Conservation (phyloP, 53 echinoderm and acorn worm genomes). For the Apostichopus leukothele region DNA sequence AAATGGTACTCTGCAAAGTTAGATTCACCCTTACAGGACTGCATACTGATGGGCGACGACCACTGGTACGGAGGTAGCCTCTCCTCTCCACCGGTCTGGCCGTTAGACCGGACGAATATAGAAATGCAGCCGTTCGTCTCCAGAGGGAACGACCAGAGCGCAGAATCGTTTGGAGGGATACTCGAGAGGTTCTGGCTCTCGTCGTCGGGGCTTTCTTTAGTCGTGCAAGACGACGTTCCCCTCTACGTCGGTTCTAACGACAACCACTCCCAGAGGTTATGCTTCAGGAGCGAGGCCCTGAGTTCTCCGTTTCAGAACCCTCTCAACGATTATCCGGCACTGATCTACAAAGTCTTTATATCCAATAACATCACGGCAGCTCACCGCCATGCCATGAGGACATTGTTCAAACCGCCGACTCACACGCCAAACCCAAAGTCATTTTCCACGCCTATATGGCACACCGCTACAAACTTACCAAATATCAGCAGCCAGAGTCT, state of each 20-base stretch:
- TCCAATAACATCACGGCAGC: slow-evolving; percentile 59
- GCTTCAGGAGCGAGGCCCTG: slow-evolving; percentile 69
- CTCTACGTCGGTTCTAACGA: slow-evolving; percentile 79
- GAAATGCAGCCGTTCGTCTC: slow-evolving; percentile 88
- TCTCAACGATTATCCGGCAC: slow-evolving; percentile 52
- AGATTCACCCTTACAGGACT: slow-evolving; percentile 69
- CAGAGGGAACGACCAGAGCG: slow-evolving; percentile 46
- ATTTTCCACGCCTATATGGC: slow-evolving; percentile 80
- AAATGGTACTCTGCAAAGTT: slow-evolving; percentile 66
- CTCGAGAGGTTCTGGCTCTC: slow-evolving; percentile 92
- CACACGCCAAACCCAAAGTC: slow-evolving; percentile 69
- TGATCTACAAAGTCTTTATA: slow-evolving; percentile 77
- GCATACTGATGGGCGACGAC: slow-evolving; percentile 56
- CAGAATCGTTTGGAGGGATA: slow-evolving; percentile 66
- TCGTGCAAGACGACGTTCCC: slow-evolving; percentile 75
- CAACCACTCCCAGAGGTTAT: slow-evolving; percentile 60
- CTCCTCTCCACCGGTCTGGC: slow-evolving; percentile 66
- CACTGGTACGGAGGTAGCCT: slow-evolving; percentile 90
- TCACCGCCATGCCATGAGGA: slow-evolving; percentile 62
- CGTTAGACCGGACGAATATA: slow-evolving; percentile 71
- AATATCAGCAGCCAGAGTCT: background rate
- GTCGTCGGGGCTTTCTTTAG: slow-evolving; percentile 72
- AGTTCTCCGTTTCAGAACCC: slow-evolving; percentile 78
- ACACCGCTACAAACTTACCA: background rate
- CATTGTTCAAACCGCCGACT: slow-evolving; percentile 56